Evolutionary conservation across 2,888 invertebrate species (phyloP).

Genomic region (Ommatoiulus sabulosus): DNA sequence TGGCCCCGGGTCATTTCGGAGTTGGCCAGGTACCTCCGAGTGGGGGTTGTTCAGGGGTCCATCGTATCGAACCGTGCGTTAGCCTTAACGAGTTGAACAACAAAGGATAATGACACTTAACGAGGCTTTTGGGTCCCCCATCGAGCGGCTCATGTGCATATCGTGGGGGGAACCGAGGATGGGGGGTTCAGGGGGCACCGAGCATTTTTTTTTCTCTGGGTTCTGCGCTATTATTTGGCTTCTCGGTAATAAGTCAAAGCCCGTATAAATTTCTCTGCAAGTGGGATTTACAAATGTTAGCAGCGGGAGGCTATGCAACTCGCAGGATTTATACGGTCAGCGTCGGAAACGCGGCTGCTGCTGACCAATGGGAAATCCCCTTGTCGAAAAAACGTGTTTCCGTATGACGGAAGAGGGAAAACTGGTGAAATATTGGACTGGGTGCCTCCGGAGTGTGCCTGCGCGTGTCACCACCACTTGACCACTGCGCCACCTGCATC

Average conservation of each 20-base stretch:
- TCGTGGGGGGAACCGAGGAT: neutral
- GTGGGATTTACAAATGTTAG: conserved; percentile 1
- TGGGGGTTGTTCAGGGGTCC: neutral
- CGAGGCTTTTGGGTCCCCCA: conserved; percentile 34
- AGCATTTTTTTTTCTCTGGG: neutral
- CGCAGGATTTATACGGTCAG: conserved; percentile 18
- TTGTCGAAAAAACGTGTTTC: neutral
- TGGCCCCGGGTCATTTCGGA: conserved; percentile 15
- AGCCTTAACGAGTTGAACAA: conserved; percentile 34
- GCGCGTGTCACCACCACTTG: too few relatives aligned
- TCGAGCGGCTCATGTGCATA: neutral
- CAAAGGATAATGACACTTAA: conserved; percentile 34
- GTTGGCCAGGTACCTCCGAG: neutral
- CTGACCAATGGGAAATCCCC: conserved; percentile 1
- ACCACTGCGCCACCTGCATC: too few relatives aligned
- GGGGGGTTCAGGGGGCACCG: neutral
- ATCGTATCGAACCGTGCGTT: conserved; percentile 18
- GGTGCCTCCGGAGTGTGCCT: neutral
- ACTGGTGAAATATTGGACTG: conserved; percentile 12
- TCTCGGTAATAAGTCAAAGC: conserved; percentile 12
- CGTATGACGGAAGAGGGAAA: neutral
- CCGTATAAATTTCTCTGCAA: neutral
- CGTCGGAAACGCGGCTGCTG: neutral
- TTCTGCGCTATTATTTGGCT: neutral
- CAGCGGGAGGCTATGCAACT: neutral